Evolutionary conservation across 2,888 invertebrate genomes (phyloP), one percentile per base, ranked within the genome.

Genomic region (Metacarcinus magister): DNA sequence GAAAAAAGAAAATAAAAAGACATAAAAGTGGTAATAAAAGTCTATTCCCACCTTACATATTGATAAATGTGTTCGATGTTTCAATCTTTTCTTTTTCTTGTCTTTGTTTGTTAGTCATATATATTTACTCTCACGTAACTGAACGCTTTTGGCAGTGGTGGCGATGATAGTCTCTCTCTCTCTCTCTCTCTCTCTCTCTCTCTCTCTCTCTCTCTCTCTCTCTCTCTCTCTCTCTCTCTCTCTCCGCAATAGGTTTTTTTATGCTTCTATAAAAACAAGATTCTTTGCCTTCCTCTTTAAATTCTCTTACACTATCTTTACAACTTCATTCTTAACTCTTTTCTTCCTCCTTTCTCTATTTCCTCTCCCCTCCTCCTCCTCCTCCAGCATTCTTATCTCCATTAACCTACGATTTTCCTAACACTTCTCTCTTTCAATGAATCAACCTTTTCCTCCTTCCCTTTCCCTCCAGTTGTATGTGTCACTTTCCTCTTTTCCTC

Each of bases 191-290:
- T 54, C 54, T 87, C 28, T 87, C 87, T 87, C 39, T 39, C 39
- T 87, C 87, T 87, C 32, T 82, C 82, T 82, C 82, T 82, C 32
- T 82, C 82, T 82, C 82, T 82, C 32, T 28, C 32, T 82, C 23
- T 82, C 32, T 82, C 82, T 82, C 32, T 82, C 32, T 23, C 82
- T 82, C 46, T 46, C 46, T 46, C 46, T 46, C 10, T 10, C 10
- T 10, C 16, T 16, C 1, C 16, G 54, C 54, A 39, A 87, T 10
- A 28, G 8, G 87, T 16, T 28, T 16, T 28, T 28, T 87, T 28
- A 28, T 87, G 28, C 87, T 39, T 19, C 0, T 39, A 28, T 87
- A 32, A 39, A 87, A 19, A 32, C 87, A 39, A 32, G 3, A 32
- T 87, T 87, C 39, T 87, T 87, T 87, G 28, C 39, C 39, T 87